Conservation (phyloP, 2,888 invertebrate genomes). For the Synanthedon tipuliformis region DNA sequence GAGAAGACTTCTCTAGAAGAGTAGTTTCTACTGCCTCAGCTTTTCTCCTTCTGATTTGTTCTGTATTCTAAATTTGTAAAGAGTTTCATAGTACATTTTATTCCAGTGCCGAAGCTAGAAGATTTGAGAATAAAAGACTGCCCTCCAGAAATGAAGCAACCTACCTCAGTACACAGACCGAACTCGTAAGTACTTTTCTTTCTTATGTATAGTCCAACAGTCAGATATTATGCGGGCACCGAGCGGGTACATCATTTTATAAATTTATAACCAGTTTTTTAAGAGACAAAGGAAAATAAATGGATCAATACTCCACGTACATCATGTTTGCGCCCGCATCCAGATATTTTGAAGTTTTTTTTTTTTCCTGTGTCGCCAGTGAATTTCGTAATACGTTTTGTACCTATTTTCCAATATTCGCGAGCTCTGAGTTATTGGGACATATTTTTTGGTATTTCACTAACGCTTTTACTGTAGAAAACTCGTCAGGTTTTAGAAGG, state of each 20-base stretch:
- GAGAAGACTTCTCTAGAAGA: too few relatives aligned
- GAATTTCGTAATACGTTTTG: background rate
- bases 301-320: background rate
- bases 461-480: too few relatives aligned
- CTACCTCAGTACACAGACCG: conserved; percentile 63
- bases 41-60: too few relatives aligned
- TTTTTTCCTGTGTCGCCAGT: background rate
- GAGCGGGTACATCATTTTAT: background rate
- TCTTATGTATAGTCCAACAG: background rate
- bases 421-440: background rate
- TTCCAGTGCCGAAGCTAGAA: conserved; percentile 63
- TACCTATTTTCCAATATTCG: background rate
- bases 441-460: too few relatives aligned
- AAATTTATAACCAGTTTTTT: background rate
- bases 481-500: too few relatives aligned
- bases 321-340: background rate
- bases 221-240: background rate
- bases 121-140: conserved; percentile 70
- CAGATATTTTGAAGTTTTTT: background rate
- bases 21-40: too few relatives aligned
- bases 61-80: background rate
- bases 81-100: background rate
- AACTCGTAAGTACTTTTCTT: conserved; percentile 51
- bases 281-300: background rate
- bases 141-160: conserved; percentile 60